Evolutionary conservation across 2,797 vertebrate genomes (phyloP).

Genomic region (Lemur catta): DNA sequence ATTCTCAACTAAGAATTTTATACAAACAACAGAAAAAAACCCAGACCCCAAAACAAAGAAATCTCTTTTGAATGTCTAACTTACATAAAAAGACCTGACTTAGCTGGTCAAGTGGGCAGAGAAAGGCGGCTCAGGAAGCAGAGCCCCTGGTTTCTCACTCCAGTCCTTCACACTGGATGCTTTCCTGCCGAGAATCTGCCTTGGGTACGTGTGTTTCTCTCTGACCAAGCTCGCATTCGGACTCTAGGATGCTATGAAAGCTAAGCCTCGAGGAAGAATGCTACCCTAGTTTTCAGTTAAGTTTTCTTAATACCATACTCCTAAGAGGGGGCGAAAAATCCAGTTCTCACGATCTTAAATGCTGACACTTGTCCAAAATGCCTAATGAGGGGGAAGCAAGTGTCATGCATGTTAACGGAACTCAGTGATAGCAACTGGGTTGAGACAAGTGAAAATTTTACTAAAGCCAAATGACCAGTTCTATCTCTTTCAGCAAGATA

Average conservation of each 20-base stretch:
- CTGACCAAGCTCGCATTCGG: background rate
- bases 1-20: conserved; percentile 3
- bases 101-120: background rate
- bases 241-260: background rate
- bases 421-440: background rate
- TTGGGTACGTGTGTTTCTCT: background rate
- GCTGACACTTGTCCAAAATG: conserved; percentile 62
- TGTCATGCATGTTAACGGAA: conserved; percentile 42
- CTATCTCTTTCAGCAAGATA: conserved; percentile 53
- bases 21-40: background rate
- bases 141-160: background rate
- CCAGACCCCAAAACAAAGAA: background rate
- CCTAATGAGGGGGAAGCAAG: conserved; percentile 39
- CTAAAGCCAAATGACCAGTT: conserved; percentile 6
- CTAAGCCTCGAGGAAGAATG: background rate
- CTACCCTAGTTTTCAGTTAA: background rate
- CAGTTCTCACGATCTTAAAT: conserved; percentile 69
- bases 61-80: background rate
- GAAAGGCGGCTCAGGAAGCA: too few species aligned
- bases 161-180: rapidly evolving
- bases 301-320: background rate
- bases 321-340: conserved; percentile 14
- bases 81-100: background rate
- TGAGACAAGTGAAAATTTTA: conserved; percentile 32
- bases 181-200: background rate